Evolutionary conservation across 2,888 invertebrate species (phyloP).

Genomic region (Chalcosyrphus nemorum): DNA sequence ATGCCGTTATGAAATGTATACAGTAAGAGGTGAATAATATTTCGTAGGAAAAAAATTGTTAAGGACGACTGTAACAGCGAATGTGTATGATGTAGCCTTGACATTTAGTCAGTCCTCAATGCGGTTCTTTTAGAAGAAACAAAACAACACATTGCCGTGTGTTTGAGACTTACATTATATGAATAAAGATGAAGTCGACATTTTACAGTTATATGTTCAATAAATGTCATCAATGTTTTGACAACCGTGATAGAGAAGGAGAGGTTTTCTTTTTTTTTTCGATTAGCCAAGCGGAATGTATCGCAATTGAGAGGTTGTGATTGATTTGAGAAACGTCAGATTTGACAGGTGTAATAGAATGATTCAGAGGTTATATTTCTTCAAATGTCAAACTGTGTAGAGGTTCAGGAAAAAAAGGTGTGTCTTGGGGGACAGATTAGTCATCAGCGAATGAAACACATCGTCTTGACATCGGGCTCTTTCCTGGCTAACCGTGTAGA

Average conservation of each 20-base stretch:
- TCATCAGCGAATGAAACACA: too few relatives aligned
- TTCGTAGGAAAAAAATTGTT: background rate
- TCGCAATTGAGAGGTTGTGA: background rate
- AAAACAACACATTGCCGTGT: background rate
- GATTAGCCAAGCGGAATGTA: background rate
- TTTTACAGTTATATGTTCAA: background rate
- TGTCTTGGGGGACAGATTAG: too few relatives aligned
- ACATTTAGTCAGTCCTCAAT: conserved; percentile 12
- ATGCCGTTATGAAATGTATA: conserved; percentile 47
- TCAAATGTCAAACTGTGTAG: too few relatives aligned
- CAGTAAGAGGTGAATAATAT: background rate
- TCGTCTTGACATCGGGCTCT: too few relatives aligned
- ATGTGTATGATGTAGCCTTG: conserved; percentile 28
- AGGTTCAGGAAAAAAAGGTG: too few relatives aligned
- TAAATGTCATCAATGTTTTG: background rate
- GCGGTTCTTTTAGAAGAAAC: background rate
- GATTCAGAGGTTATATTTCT: too few relatives aligned
- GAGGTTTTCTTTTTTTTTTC: background rate
- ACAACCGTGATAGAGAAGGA: background rate
- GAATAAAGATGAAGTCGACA: background rate
- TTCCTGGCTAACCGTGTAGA: too few relatives aligned
- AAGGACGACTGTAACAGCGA: background rate
- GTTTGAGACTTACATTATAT: background rate
- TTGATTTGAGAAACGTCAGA: background rate
- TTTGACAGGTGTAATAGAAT: conserved; percentile 3